phyloP scores from a whole-genome alignment of 2,797 vertebrate species.

The Bucorvus abyssinicus region DNA sequence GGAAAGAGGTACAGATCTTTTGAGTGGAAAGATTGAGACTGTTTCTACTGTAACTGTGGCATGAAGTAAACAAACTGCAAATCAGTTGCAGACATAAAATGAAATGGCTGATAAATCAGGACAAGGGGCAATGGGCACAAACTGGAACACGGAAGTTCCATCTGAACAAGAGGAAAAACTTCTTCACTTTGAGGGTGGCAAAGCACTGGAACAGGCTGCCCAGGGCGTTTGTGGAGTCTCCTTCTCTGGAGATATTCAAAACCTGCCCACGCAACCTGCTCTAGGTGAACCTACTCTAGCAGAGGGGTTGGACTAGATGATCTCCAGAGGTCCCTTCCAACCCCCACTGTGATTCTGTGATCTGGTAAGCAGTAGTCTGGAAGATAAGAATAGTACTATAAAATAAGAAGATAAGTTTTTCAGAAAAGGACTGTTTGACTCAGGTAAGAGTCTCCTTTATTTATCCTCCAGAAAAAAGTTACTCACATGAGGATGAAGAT shows the following conservation, averaged over 20 bases:
- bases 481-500: neutral
- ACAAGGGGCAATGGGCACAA: too few relatives aligned
- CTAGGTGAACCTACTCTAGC: too few relatives aligned
- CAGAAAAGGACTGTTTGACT: neutral
- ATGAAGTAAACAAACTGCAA: neutral
- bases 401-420: neutral
- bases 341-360: too few relatives aligned
- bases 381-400: neutral
- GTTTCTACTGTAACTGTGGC: neutral
- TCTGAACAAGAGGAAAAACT: too few relatives aligned
- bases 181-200: too few relatives aligned
- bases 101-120: neutral
- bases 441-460: neutral
- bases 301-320: too few relatives aligned
- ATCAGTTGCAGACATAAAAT: neutral
- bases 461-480: neutral
- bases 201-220: too few relatives aligned
- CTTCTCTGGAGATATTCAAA: too few relatives aligned
- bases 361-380: neutral
- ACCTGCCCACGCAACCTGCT: too few relatives aligned
- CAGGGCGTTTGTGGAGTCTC: too few relatives aligned
- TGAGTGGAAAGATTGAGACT: neutral
- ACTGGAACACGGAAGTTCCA: too few relatives aligned
- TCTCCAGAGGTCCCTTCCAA: too few relatives aligned
- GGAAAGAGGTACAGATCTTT: neutral